Base-by-base conservation (phyloP, 1,140 invertebrate species). In the Drosophila micromelanica region DNA sequence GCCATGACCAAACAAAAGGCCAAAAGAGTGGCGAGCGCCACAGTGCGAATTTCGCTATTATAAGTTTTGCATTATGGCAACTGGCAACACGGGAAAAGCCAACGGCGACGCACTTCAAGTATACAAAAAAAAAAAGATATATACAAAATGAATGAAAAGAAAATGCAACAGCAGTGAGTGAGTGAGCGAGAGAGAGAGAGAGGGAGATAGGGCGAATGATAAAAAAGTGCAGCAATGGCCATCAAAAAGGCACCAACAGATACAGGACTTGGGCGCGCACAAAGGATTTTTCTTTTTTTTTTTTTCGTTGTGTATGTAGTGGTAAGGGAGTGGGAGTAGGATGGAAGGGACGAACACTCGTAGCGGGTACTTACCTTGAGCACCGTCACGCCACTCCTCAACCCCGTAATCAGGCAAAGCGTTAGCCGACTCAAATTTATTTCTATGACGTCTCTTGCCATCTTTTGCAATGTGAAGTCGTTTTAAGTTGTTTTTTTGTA, bases 321-420 rank as follows among this genome's bases (percentile, higher is more conserved):
- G 27, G 48, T 23, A 7, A 48, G 11, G 11, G 15, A 40, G 32
- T 12, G 48, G 40, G 5, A 13, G 15, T 17, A 7, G 17, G 40
- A 17, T 40, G 11, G 56, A 12, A 40, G 51, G 15, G 45, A 12
- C 8, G 40, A 59, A n/a, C 37, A 38, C 40, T 60, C 9, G 42
- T 42, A 51, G 37, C 38, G 27, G 59, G 73, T 91, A 91, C 90
- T 91, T 91, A 91, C 89, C 90, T 89, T 89, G 84, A 73, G 89
- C 90, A 85, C 90, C 89, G 77, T 92, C 91, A 78, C 90, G 90
- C 91, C 91, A 92, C 85, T 92, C 91, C 84, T 92, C 91, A 80
- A 92, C 90, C 69, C 91, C 91, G 78, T 92, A 92, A 90, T 92
- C 91, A 78, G 91, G 91, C 75, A 91, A 76, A 78, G 90, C 90